phyloP scores from a whole-genome alignment of 2,113 vertebrate species.

The Actenoides lindsayi region DNA sequence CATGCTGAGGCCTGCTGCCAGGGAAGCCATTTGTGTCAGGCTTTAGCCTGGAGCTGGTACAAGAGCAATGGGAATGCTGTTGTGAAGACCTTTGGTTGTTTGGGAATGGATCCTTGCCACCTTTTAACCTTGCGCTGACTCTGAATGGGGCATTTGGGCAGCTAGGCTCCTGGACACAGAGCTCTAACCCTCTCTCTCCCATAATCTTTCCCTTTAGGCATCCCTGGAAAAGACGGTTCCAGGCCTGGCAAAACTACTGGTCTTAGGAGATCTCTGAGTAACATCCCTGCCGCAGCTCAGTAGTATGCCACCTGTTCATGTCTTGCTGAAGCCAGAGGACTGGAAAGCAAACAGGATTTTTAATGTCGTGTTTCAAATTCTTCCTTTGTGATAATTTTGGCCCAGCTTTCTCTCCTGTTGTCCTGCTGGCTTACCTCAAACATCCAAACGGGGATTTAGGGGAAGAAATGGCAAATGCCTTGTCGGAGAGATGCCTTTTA shows the following conservation, averaged over 20 bases:
- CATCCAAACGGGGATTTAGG: neutral
- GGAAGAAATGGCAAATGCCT: neutral
- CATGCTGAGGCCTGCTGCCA: neutral
- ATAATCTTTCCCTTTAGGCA: conserved; percentile 46
- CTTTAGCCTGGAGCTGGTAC: neutral
- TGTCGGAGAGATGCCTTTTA: neutral
- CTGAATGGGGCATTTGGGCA: neutral
- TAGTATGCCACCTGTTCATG: neutral
- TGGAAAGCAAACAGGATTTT: neutral
- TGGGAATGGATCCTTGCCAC: neutral
- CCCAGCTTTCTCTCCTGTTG: neutral
- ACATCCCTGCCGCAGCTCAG: neutral
- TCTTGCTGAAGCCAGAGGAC: conserved; percentile 21
- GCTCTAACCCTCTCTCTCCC: conserved; percentile 13
- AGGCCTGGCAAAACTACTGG: neutral
- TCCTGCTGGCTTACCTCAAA: neutral
- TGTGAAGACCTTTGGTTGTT: neutral
- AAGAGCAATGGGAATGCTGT: neutral
- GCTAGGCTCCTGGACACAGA: neutral
- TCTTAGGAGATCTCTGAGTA: neutral
- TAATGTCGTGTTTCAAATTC: neutral
- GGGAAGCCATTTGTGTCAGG: neutral
- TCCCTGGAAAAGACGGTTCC: neutral
- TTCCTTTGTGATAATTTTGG: neutral
- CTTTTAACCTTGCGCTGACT: neutral